Evolutionary conservation across 2,888 invertebrate species (phyloP), one percentile per base, ranked within the genome.

Genomic region (Plagiodera versicolora): DNA sequence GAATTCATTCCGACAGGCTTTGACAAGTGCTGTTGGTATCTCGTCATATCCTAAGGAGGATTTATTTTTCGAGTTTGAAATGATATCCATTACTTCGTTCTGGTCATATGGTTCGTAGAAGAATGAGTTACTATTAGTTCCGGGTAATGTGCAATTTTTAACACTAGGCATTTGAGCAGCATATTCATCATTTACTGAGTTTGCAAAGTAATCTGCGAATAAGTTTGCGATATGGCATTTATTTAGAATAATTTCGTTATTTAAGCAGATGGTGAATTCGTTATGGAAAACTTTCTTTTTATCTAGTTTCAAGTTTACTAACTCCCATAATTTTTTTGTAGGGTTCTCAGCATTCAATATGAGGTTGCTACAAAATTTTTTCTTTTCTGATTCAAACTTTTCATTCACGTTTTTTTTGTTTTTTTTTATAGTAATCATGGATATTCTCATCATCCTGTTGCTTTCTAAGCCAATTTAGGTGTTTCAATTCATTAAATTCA

Each of bases 251-350:
- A 48, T 48, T 8, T 48, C 48, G 16, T 48, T 48, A 48, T 48
- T 48, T n/a, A 48, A 24, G 19, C 47, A 47, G 47, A 47, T 47
- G 47, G 47, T 47, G 47, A 47, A 18, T 47, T 48, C 48, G n/a
- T 48, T 24, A 48, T 48, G 48, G 24, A 48, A 20, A 48, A 19
- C 10, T 48, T 48, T 48, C 20, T 32, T 32, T 32, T 48, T 24
- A 30, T 50, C 30, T 8, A 50, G 17, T 50, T 50, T 28, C 17
- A 50, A 30, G 30, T 50, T 30, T 1, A 50, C 30, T 50, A 28
- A 50, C 50, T 50, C 8, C 32, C 28, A 28, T 30, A 50, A 30
- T 50, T 50, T 32, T n/a, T 50, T 50, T 28, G 49, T 28, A 20
- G 49, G 20, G 49, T 28, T 49, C 14, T 24, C 49, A 20, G 49